Evolutionary conservation across 2,888 invertebrate species (phyloP).

Genomic region (Agrotis ipsilon): DNA sequence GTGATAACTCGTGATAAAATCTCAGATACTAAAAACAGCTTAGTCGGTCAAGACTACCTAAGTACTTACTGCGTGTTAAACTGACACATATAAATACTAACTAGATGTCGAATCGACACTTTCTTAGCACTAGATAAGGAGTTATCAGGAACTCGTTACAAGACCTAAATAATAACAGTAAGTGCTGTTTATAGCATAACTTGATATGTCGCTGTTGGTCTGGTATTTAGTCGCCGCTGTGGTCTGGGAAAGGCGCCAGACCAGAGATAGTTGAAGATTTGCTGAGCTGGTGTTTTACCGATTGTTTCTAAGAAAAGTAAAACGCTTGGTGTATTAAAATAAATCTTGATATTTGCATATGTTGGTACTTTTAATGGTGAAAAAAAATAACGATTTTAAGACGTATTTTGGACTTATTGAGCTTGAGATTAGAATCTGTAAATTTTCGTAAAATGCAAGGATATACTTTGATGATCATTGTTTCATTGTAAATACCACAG

Average conservation of each 20-base stretch:
- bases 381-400: too few species aligned
- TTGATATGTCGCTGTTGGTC: constrained; percentile 32
- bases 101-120: constrained; percentile 42
- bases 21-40: constrained; percentile 12
- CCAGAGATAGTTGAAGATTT: neutral
- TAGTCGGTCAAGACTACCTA: constrained; percentile 53
- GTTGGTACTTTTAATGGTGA: too few species aligned
- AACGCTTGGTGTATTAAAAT: too few species aligned
- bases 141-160: constrained; percentile 58
- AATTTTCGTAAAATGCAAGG: too few species aligned
- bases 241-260: constrained; percentile 19
- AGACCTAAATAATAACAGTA: constrained; percentile 49
- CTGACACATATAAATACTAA: constrained; percentile 27
- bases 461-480: too few species aligned
- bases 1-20: too few species aligned
- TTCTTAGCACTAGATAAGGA: constrained; percentile 55
- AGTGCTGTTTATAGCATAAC: constrained; percentile 38
- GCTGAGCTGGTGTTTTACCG: neutral
- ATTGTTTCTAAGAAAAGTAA: too few species aligned
- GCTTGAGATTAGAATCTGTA: too few species aligned
- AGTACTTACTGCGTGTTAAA: neutral
- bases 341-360: too few species aligned
- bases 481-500: too few species aligned
- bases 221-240: constrained; percentile 36
- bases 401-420: too few species aligned